These are phyloP conservation scores for Umimayanthus kanabou DNA, from an alignment of 92 coral and sea anemone genomes.

Conservation along the genomic window DNA sequence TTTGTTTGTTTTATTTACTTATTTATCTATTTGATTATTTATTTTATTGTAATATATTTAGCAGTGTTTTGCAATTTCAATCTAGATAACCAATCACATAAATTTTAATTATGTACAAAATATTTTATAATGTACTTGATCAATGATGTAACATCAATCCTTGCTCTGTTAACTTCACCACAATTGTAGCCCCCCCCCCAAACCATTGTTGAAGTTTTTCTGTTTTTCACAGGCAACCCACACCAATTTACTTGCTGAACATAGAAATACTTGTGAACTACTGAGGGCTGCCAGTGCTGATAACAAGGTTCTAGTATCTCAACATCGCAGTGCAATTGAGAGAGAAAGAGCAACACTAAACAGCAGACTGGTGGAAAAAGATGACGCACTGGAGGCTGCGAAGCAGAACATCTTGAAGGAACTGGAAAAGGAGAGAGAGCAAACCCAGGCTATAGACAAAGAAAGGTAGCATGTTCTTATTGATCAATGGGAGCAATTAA, in stretches of 20 bases:
- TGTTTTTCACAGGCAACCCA: conserved; percentile 63
- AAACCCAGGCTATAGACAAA: conserved; percentile 55
- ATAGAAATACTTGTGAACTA: conserved; percentile 65
- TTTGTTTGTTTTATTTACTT: no score
- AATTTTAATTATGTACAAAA: no score
- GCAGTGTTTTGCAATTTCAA: no score
- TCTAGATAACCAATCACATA: no score
- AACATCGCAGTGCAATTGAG: conserved; percentile 80
- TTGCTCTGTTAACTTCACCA: no score
- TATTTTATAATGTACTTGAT: no score
- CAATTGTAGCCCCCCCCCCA: no score
- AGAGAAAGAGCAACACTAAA: conserved; percentile 72
- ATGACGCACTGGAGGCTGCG: conserved; percentile 71
- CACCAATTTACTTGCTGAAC: conserved; percentile 69
- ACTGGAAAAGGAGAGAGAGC: conserved; percentile 68
- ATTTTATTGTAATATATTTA: no score
- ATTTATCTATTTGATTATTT: no score
- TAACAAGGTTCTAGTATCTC: conserved; percentile 85
- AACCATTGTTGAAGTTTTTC: no score
- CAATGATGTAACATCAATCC: no score
- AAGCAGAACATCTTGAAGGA: conserved; percentile 77
- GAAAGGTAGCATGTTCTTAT: conserved; percentile 62
- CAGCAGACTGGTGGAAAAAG: conserved; percentile 77
- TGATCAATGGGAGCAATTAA: background rate
- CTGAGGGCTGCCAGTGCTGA: conserved; percentile 76